phyloP scores from a whole-genome alignment of 2,113 vertebrate genomes.

The Myotis davidii region DNA sequence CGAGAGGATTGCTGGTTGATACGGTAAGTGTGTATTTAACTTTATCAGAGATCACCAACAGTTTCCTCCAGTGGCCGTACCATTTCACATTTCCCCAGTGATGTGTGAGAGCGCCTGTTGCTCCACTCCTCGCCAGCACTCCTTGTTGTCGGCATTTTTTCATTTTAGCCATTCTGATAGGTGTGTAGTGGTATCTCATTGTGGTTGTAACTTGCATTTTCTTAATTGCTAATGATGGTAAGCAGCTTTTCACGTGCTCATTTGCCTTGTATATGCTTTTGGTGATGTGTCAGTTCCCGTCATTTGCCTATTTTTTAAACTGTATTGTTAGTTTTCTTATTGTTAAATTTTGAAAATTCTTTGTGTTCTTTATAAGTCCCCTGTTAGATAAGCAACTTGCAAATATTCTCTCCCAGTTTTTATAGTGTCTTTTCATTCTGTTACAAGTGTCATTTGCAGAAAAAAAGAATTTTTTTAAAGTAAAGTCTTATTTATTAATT shows the following conservation, averaged over 20 bases:
- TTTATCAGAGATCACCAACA: background rate
- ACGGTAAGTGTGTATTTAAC: background rate
- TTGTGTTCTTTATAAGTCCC: background rate
- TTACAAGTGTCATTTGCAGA: background rate
- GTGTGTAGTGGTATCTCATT: background rate
- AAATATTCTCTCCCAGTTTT: background rate
- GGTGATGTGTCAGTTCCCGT: background rate
- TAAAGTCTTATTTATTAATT: background rate
- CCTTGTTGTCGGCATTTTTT: background rate
- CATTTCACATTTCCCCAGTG: background rate
- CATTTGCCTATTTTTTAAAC: background rate
- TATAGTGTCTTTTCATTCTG: background rate
- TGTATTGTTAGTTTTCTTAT: background rate
- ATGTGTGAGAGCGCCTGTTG: fast-evolving
- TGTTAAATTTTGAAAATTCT: background rate
- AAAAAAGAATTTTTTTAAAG: background rate
- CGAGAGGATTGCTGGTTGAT: background rate
- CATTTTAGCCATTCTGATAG: background rate
- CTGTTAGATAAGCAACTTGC: background rate
- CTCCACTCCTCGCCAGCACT: background rate
- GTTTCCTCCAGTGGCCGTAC: background rate
- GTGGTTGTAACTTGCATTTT: background rate
- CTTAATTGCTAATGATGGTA: background rate
- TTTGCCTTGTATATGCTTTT: background rate
- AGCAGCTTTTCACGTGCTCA: background rate